Evolutionary conservation across 1,140 invertebrate genomes (phyloP).

Genomic region (Pissodes strobi): DNA sequence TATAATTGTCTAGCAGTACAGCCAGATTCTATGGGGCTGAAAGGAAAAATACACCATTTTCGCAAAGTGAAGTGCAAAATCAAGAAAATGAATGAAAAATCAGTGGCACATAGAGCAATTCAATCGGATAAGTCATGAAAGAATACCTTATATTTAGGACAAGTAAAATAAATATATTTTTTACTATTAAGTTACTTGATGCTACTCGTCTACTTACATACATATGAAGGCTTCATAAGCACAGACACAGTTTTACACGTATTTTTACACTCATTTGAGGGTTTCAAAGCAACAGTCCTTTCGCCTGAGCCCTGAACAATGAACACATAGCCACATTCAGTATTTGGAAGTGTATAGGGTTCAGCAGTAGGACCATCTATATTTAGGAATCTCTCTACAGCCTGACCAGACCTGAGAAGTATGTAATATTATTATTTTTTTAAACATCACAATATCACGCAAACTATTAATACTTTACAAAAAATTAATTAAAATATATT

Average conservation of each 20-base stretch:
- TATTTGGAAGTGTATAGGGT: constrained; percentile 67
- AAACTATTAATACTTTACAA: too few relatives aligned
- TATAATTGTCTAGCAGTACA: too few relatives aligned
- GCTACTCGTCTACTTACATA: constrained; percentile 65
- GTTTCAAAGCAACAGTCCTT: constrained; percentile 66
- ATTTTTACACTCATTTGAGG: constrained; percentile 68
- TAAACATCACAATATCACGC: not conserved
- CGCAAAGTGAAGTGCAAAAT: too few relatives aligned
- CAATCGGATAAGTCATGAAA: not conserved
- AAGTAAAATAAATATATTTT: too few relatives aligned
- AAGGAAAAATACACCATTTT: too few relatives aligned
- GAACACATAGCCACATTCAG: constrained; percentile 77
- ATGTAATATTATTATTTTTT: not conserved
- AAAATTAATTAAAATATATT: too few relatives aligned
- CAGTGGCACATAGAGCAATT: not conserved
- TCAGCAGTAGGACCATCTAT: constrained; percentile 67
- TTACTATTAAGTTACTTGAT: too few relatives aligned
- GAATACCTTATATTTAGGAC: too few relatives aligned
- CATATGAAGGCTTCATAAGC: constrained; percentile 66
- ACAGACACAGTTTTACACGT: constrained; percentile 68
- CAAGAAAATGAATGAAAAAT: constrained; percentile 11
- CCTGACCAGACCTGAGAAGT: constrained; percentile 63
- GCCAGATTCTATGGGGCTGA: too few relatives aligned
- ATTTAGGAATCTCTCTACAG: constrained; percentile 72
- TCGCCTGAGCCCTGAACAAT: constrained; percentile 68